Evolutionary conservation across 2,113 vertebrate genomes (phyloP), one percentile per base, ranked within the genome.

Genomic region (Neodontobutis hainanensis): DNA sequence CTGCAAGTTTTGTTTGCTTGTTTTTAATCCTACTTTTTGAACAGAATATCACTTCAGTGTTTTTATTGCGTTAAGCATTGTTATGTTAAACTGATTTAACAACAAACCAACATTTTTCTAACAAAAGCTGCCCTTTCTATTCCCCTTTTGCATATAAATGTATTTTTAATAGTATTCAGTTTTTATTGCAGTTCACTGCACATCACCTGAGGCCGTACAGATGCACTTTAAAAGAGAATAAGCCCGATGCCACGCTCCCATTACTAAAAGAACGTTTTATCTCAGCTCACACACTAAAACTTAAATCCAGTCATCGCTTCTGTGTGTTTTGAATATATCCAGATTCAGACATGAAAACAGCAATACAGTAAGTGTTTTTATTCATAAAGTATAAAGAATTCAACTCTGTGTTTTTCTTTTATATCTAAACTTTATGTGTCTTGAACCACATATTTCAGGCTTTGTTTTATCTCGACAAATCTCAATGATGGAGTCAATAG

Each of bases 151-250:
- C 70, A 75, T 81, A 62, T 80, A 14, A 77, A 57, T 76, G 62
- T 52, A 58, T 44, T 55, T 61, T 42, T 69, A 68, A 78, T 70
- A 65, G 10, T 65, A 68, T 53, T 65, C 46, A 11, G 44, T 63
- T 71, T 52, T 62, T 48, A 44, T 55, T 73, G 40, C 35, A 61
- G 51, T 55, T 70, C 59, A 50, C 58, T 75, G 77, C 69, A 63
- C 58, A 66, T 70, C 42, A 80, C 80, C 80, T 34, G 9, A 63
- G 80, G 73, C 66, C 72, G 65, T 36, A 61, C 48, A 57, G 62
- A 38, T 68, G 59, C 73, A 78, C 58, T 77, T 66, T 70, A 38
- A 58, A 49, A 50, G 57, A 4, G 32, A 35, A 46, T 27, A 42
- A 64, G 34, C 34, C 48, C 7, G 0, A 49, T 58, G 46, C 55